Evolutionary conservation across 2,888 invertebrate species (phyloP).

Genomic region (Callyntrura guangdongensis): DNA sequence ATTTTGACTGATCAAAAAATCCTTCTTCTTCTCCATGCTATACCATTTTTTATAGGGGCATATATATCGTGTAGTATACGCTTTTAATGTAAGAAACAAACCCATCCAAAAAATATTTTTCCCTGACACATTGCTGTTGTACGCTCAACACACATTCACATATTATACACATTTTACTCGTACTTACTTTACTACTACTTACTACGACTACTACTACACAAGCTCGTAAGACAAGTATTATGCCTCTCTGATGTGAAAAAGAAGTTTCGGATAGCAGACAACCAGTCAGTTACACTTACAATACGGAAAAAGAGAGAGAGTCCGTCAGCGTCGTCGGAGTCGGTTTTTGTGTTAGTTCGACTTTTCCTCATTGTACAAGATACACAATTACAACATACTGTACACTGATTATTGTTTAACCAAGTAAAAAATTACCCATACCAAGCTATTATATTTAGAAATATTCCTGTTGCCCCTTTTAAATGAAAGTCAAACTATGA

Average conservation of each 20-base stretch:
- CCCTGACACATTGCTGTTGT: slow-evolving; percentile 2
- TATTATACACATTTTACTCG: background rate
- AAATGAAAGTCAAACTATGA: background rate
- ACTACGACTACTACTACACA: background rate
- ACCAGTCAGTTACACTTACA: slow-evolving; percentile 67
- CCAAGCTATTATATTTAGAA: slow-evolving; percentile 28
- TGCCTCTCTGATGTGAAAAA: slow-evolving; percentile 57
- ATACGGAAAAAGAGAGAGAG: slow-evolving; percentile 67
- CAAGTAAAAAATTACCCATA: slow-evolving; percentile 28
- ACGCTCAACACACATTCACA: background rate
- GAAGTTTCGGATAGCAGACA: slow-evolving; percentile 72
- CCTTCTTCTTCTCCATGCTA: background rate
- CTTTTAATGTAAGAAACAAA: slow-evolving; percentile 18
- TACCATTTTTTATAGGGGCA: background rate
- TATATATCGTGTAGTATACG: background rate
- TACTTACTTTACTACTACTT: slow-evolving; percentile 9
- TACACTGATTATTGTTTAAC: background rate
- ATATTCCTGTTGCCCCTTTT: slow-evolving; percentile 24
- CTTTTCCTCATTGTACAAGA: slow-evolving; percentile 48
- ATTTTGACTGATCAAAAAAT: slow-evolving; percentile 47
- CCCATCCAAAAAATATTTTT: slow-evolving; percentile 25
- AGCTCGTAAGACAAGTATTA: background rate
- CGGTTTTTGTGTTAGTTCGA: slow-evolving; percentile 62
- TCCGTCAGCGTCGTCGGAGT: slow-evolving; percentile 62
- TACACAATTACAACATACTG: slow-evolving; percentile 7